Percentiles rank a stretch among this genome's conserved stretches.
Conservation (phyloP, 2,888 invertebrate species). For the Erpobdella octoculata region DNA sequence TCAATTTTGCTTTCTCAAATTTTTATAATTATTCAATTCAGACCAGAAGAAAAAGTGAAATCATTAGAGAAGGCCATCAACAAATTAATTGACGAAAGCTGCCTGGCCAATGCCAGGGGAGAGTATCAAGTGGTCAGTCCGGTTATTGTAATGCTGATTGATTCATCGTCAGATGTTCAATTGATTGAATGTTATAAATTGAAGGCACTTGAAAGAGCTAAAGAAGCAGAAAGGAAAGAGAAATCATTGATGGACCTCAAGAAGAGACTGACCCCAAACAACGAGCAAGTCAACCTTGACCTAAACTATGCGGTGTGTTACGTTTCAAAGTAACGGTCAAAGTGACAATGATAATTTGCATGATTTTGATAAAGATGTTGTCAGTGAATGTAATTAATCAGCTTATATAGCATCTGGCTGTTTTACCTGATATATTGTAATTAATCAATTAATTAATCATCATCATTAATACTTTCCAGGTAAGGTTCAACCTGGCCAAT, state of each 20-base stretch:
- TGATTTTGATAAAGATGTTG: too few relatives aligned
- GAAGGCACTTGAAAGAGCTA: slow-evolving; percentile 76
- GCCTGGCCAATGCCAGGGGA: slow-evolving; percentile 62
- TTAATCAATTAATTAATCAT: background rate
- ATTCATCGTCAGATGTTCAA: background rate
- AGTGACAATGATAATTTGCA: background rate
- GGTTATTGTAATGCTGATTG: background rate
- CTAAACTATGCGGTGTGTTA: slow-evolving; percentile 77
- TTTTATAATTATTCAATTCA: slow-evolving; percentile 50
- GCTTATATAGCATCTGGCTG: too few relatives aligned
- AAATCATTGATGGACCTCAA: slow-evolving; percentile 78
- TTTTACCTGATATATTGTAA: background rate
- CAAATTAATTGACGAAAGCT: slow-evolving; percentile 81
- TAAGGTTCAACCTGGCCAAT: slow-evolving; percentile 86
- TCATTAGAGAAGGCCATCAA: slow-evolving; percentile 80
- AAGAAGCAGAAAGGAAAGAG: slow-evolving; percentile 90
- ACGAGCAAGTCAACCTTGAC: slow-evolving; percentile 86
- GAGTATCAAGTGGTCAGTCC: slow-evolving; percentile 57
- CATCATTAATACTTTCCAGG: slow-evolving; percentile 57
- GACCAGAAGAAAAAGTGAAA: slow-evolving; percentile 83
- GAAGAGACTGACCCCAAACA: slow-evolving; percentile 70
- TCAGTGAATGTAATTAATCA: background rate
- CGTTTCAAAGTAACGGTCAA: background rate
- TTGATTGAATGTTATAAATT: background rate
- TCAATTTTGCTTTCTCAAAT: too few relatives aligned